These are phyloP conservation scores for Ptychodera flava DNA, from an alignment of 35 echinoderm and acorn worm genomes.

Conservation along the genomic window DNA sequence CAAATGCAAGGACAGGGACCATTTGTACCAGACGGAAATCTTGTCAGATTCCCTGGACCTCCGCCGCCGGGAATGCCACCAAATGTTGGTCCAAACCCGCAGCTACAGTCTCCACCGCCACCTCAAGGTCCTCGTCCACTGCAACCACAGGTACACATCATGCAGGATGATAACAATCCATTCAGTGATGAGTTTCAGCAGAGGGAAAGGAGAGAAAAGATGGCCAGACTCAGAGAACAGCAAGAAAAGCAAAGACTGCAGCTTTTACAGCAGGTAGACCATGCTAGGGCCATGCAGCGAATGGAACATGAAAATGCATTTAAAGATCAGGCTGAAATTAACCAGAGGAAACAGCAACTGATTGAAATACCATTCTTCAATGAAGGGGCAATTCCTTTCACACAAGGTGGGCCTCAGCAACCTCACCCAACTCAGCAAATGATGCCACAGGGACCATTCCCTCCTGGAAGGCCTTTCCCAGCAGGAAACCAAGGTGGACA, in stretches of 20 bases:
- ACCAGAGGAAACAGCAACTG: not conserved
- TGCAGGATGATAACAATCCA: slow-evolving; percentile 77
- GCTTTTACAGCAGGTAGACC: slow-evolving; percentile 48
- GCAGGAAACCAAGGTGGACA: not conserved
- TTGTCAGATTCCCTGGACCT: not conserved
- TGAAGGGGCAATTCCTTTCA: slow-evolving; percentile 20
- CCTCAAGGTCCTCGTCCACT: not conserved
- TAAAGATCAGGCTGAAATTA: not conserved
- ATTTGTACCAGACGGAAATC: not conserved
- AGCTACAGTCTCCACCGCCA: not conserved
- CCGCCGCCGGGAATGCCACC: not conserved
- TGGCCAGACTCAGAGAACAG: slow-evolving; percentile 10
- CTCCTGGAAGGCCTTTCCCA: not conserved
- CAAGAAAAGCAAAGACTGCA: slow-evolving; percentile 74
- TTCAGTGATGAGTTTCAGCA: slow-evolving; percentile 87
- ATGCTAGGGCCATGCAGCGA: slow-evolving; percentile 53
- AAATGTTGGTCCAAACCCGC: not conserved
- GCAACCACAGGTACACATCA: slow-evolving; percentile 13
- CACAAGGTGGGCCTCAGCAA: slow-evolving; percentile 28
- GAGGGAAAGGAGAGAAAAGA: slow-evolving; percentile 71
- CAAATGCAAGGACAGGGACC: slow-evolving; percentile 16
- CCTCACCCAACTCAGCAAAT: not conserved
- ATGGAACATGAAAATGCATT: too few relatives aligned
- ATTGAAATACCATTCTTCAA: slow-evolving; percentile 7
- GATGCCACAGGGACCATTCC: not conserved